Conservation (phyloP, 2,888 invertebrate genomes). For the Xanthostigma xanthostigma region DNA sequence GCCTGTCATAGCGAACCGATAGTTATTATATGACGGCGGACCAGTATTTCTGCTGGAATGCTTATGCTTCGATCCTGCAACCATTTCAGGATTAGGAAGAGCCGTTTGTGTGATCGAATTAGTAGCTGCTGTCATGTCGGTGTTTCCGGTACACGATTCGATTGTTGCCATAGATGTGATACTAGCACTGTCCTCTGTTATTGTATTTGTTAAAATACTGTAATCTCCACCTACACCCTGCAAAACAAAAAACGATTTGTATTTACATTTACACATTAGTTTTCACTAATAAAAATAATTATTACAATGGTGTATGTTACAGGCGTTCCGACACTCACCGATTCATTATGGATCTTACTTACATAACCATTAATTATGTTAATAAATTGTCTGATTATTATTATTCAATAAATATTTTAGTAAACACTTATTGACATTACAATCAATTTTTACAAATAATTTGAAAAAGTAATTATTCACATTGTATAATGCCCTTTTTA, state of each 20-base stretch:
- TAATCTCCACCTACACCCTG: slow-evolving; percentile 4
- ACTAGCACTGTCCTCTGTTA: slow-evolving; percentile 34
- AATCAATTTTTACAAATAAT: too few species aligned
- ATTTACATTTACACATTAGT: neutral
- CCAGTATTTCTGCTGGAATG: neutral
- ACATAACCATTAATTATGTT: too few species aligned
- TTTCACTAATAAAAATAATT: too few species aligned
- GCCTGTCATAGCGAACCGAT: slow-evolving; percentile 31
- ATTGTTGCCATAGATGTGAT: slow-evolving; percentile 45
- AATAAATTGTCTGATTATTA: too few species aligned
- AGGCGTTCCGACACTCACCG: too few species aligned
- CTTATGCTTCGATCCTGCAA: neutral
- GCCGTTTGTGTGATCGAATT: neutral
- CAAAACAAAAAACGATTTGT: neutral
- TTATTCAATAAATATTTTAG: too few species aligned
- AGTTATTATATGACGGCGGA: slow-evolving; percentile 6
- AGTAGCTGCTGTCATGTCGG: slow-evolving; percentile 1
- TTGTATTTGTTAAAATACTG: slow-evolving; percentile 9
- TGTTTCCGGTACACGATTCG: slow-evolving; percentile 33
- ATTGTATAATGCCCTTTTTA: too few species aligned
- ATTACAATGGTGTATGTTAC: too few species aligned
- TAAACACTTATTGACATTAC: too few species aligned
- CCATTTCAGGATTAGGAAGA: neutral
- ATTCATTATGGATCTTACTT: too few species aligned
- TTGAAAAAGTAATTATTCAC: too few species aligned